Conservation (phyloP, 2,113 vertebrate species). For the Nerophis lumbriciformis region DNA sequence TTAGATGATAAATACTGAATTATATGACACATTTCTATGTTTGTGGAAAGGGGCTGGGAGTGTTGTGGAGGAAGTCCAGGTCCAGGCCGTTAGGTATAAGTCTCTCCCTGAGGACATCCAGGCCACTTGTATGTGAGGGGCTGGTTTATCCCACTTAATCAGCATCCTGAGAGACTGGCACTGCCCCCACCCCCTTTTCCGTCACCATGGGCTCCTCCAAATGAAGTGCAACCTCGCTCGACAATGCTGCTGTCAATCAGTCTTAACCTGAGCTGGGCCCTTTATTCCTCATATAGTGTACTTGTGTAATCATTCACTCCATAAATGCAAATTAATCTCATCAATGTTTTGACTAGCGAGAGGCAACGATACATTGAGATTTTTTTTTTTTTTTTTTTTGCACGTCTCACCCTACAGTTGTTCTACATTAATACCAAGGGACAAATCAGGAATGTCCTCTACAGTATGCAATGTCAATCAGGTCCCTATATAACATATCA, state of each 20-base stretch:
- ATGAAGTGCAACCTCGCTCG: constrained; percentile 60
- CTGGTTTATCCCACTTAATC: constrained; percentile 73
- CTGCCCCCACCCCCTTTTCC: constrained; percentile 50
- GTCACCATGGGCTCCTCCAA: constrained; percentile 57
- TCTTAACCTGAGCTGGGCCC: constrained; percentile 64
- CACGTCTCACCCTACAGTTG: constrained; percentile 35
- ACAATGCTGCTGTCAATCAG: constrained; percentile 70
- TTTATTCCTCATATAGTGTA: constrained; percentile 66
- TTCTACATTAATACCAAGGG: constrained; percentile 14
- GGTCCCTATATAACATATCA: constrained; percentile 1
- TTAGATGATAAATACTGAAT: background rate
- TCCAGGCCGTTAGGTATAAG: constrained; percentile 27
- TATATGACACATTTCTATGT: background rate
- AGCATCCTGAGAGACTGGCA: constrained; percentile 67
- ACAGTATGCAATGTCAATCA: constrained; percentile 11
- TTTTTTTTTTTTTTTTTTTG: constrained; percentile 44
- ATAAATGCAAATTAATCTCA: constrained; percentile 67
- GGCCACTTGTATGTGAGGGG: constrained; percentile 57
- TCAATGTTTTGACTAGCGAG: constrained; percentile 57
- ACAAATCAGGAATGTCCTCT: constrained; percentile 19
- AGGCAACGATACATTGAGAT: constrained; percentile 33
- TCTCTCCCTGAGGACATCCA: constrained; percentile 47
- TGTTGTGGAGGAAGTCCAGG: constrained; percentile 28
- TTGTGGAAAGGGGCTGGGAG: constrained; percentile 6
- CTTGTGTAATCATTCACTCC: constrained; percentile 66